Percentiles rank a stretch among this genome's conserved stretches.
Conservation (phyloP, 2,888 invertebrate genomes). For the Luperina nickerlii region DNA sequence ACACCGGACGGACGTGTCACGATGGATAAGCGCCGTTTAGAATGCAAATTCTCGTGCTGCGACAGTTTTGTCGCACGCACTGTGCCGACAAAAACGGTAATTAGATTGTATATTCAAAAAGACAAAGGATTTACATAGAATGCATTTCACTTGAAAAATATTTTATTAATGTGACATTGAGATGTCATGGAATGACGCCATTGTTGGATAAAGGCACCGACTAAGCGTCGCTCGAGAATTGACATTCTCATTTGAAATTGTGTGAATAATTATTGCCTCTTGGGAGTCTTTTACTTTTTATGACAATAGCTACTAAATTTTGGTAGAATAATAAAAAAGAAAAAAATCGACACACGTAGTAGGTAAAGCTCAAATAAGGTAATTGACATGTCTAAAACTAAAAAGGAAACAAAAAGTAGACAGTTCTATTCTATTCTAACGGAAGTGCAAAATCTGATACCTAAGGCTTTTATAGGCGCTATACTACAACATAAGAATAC, state of each 20-base stretch:
- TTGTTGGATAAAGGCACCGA: constrained; percentile 36
- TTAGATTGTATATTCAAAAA: constrained; percentile 52
- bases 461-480: neutral
- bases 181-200: constrained; percentile 27
- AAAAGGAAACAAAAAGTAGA: neutral
- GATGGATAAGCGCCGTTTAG: constrained; percentile 69
- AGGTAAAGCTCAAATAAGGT: neutral
- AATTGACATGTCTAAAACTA: neutral
- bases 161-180: constrained; percentile 43
- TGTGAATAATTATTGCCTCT: constrained; percentile 17
- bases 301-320: neutral
- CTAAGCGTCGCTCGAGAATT: constrained; percentile 21
- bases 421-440: too few relatives aligned
- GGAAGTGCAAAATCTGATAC: neutral
- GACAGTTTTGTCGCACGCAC: constrained; percentile 59
- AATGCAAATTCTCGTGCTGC: constrained; percentile 65
- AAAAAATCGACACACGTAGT: neutral
- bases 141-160: constrained; percentile 51
- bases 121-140: constrained; percentile 49
- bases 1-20: constrained; percentile 77
- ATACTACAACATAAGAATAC: neutral
- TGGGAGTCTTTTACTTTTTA: constrained; percentile 6
- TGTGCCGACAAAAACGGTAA: constrained; percentile 58
- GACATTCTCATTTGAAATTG: constrained; percentile 20
- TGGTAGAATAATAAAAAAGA: neutral